Base-by-base conservation (phyloP, 1,140 invertebrate genomes). In the Dendroctonus ponderosae region DNA sequence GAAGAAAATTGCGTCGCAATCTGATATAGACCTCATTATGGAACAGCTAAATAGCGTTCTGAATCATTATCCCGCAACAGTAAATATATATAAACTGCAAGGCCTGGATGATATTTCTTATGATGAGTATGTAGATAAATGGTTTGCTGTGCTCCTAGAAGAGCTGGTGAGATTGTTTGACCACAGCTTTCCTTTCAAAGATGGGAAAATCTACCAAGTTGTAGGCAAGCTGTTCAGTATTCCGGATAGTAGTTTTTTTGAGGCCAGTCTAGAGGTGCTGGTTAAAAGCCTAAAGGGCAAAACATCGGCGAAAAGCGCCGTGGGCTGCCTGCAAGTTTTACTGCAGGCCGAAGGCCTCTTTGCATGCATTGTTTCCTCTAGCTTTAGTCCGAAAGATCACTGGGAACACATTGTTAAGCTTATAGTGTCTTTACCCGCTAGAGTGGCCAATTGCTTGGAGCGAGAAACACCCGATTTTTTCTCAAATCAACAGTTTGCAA, bases 371-470 rank as follows among this genome's bases (percentile, higher is more conserved):
- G 62, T 85, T 6, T 15, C 15, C 41, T 7, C 57, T 52, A 71
- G 74, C 54, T 80, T 69, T 9, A 6, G 49, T 67, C 7, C 66
- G 42, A 15, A 70, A 7, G 49, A 77, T 75, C 74, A 60, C 9
- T 88, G 85, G 84, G 78, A 83, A 43, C 79, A 78, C 39, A 82
- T 82, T 12, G 78, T 89, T 0, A 87, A 90, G 72, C 72, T 85
- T 38, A 62, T 91, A 44, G 76, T 86, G 0, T 86, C 87, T 2
- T 68, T 91, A 52, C 90, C 90, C 0, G 85, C 80, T 69, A 77
- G 85, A 67, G 78, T 91, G 0, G 86, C 88, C 5, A 92, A 92
- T 75, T 82, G 81, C 68, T 66, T 87, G 7, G 74, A 85, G 49
- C 77, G 74, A 0, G 78, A 85, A 48, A 77, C 84, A 2, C 82